Base-by-base conservation (phyloP, 2,888 invertebrate genomes). In the Altica lythri region DNA sequence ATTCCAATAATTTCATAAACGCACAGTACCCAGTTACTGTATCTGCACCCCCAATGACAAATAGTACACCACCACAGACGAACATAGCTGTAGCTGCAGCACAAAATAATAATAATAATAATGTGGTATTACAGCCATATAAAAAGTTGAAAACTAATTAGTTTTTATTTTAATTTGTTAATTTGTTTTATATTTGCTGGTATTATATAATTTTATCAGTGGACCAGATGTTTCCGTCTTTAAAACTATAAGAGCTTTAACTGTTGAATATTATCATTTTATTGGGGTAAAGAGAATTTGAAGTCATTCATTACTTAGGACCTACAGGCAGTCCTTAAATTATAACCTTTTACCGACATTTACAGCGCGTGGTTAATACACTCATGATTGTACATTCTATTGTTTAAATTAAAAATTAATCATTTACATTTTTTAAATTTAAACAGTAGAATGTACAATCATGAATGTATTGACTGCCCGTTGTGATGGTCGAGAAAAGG, bases 61-160 rank as follows among this genome's bases (percentile, higher is more conserved):
- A 69, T 40, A 65, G 70, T 8, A 65, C 69, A 3, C 74, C 80
- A 71, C 62, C 71, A 10, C 55, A 55, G 25, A 42, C 55, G 4
- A 47, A 30, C 9, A 55, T 51, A 1, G 67, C 73, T n/a, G 69
- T 81, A 67, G 71, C 78, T 74, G 80, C 81, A 16, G 72, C 72
- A 32, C 70, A 74, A 47, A 75, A 77, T 65, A 78, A 78, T 65
- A 47, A 35, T 35, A 78, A 77, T 62, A 78, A 79, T 62, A 76
- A 76, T 62, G 81, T 82, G 55, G 83, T 84, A 14, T 81, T 89
- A 74, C 91, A 91, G 75, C 92, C 92, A 53, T 92, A 90, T 79
- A 92, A 92, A 80, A 92, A 92, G 80, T 88, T 92, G 86, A 92
- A 92, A 81, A 92, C 92, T 70, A 90, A 88, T 74, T 89, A 88